phyloP scores from a whole-genome alignment of 2,113 vertebrate species.

The Romanogobio albipinnatus region DNA sequence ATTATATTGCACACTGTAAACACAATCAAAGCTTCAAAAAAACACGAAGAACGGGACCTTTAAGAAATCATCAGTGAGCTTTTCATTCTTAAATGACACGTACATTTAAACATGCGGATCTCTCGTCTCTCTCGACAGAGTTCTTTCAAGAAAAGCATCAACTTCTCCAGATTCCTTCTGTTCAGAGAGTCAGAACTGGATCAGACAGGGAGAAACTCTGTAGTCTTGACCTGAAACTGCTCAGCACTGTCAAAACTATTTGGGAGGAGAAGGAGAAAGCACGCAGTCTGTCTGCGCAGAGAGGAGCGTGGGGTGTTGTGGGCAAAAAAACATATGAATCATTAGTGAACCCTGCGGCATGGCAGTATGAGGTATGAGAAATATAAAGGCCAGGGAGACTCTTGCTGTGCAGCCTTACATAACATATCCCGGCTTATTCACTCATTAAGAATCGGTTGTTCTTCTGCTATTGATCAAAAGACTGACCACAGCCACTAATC shows the following conservation, averaged over 20 bases:
- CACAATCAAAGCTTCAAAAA: too few relatives aligned
- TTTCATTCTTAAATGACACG: neutral
- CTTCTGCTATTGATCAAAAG: constrained; percentile 21
- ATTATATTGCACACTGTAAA: too few relatives aligned
- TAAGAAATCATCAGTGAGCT: neutral
- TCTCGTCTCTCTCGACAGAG: neutral
- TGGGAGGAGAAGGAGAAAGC: constrained; percentile 29
- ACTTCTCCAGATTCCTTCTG: neutral
- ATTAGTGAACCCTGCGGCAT: constrained; percentile 59
- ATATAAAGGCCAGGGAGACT: constrained; percentile 23
- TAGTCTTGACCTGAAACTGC: neutral
- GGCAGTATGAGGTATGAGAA: constrained; percentile 45
- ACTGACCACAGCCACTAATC: neutral
- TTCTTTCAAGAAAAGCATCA: neutral
- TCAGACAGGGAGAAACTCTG: neutral
- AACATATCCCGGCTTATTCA: neutral
- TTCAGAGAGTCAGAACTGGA: neutral
- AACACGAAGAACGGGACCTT: too few relatives aligned
- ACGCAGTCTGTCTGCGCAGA: neutral
- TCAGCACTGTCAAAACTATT: constrained; percentile 17
- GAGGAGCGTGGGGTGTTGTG: constrained; percentile 56
- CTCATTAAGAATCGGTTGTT: constrained; percentile 8
- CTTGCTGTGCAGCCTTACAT: constrained; percentile 25
- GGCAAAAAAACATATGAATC: constrained; percentile 70
- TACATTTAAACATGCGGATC: neutral